A percentile compares a stretch with the other conserved stretches of the same genome.
Evolutionary conservation across 37 sponge, comb jelly and placozoan species (phyloP).

Genomic region (Haliclona indistincta): DNA sequence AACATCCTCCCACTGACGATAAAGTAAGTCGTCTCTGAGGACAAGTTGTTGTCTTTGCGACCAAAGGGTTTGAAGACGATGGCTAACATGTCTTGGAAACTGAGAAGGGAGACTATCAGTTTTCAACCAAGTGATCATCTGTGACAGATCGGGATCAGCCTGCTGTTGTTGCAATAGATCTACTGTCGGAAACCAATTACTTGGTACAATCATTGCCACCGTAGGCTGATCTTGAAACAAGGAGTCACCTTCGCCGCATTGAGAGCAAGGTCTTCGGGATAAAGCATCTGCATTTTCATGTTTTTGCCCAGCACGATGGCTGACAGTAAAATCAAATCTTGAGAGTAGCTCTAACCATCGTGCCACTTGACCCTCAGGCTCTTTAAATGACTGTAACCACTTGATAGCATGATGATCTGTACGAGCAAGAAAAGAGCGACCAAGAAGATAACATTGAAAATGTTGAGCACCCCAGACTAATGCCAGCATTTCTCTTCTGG

Average conservation of each 20-base stretch:
- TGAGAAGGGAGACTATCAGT: too few species aligned
- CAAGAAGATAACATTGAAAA: not conserved
- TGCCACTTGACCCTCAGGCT: slow-evolving; percentile 11
- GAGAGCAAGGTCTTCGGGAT: not conserved
- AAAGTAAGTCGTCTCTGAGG: too few species aligned
- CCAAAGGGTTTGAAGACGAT: too few species aligned
- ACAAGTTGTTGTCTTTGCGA: too few species aligned
- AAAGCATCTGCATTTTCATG: not conserved
- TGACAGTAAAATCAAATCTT: not conserved
- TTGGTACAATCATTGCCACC: too few species aligned
- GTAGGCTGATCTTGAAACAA: too few species aligned
- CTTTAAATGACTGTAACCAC: not conserved
- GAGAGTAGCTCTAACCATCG: slow-evolving; percentile 20
- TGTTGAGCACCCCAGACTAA: not conserved
- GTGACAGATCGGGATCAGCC: too few species aligned
- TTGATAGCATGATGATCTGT: slow-evolving; percentile 7
- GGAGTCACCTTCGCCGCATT: too few species aligned
- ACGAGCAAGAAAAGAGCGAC: not conserved
- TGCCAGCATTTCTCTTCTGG: not conserved
- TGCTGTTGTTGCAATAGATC: too few species aligned
- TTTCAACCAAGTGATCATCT: too few species aligned
- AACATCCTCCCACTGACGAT: not conserved
- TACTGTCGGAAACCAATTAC: too few species aligned
- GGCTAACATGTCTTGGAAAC: too few species aligned
- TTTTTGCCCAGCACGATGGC: not conserved